Evolutionary conservation across 2,797 vertebrate species (phyloP).

Genomic region (Parambassis ranga): DNA sequence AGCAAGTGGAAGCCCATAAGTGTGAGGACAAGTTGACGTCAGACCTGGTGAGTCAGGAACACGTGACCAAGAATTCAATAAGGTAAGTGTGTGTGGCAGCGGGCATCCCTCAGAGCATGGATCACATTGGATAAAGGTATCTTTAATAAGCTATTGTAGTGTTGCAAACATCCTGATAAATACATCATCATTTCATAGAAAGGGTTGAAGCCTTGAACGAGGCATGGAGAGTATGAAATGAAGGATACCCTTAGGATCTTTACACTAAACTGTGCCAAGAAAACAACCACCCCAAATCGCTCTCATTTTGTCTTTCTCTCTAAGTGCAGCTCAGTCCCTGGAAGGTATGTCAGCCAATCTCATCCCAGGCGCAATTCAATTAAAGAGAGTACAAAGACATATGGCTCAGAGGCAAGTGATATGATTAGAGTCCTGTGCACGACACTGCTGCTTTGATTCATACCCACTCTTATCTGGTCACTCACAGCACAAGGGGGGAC

Average conservation of each 20-base stretch:
- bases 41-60: constrained; percentile 51
- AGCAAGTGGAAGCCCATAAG: constrained; percentile 26
- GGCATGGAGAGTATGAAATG: constrained; percentile 3
- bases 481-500: constrained; percentile 6
- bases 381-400: constrained; percentile 77
- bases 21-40: constrained; percentile 47
- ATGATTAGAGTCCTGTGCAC: constrained; percentile 74
- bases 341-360: constrained; percentile 73
- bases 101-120: neutral
- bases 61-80: constrained; percentile 57
- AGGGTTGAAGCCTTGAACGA: neutral
- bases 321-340: constrained; percentile 38
- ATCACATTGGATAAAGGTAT: constrained; percentile 33
- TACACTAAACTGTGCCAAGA: constrained; percentile 26
- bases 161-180: constrained; percentile 24
- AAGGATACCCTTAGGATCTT: constrained; percentile 16
- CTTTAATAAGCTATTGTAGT: constrained; percentile 6
- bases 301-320: constrained; percentile 21
- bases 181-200: constrained; percentile 26
- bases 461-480: constrained; percentile 50
- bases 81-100: constrained; percentile 54
- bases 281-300: constrained; percentile 38
- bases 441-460: constrained; percentile 69
- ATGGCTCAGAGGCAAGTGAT: constrained; percentile 69
- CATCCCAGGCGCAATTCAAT: constrained; percentile 74